phyloP scores from a whole-genome alignment of 64 coral and sea anemone genomes.

The Platygyra sinensis region DNA sequence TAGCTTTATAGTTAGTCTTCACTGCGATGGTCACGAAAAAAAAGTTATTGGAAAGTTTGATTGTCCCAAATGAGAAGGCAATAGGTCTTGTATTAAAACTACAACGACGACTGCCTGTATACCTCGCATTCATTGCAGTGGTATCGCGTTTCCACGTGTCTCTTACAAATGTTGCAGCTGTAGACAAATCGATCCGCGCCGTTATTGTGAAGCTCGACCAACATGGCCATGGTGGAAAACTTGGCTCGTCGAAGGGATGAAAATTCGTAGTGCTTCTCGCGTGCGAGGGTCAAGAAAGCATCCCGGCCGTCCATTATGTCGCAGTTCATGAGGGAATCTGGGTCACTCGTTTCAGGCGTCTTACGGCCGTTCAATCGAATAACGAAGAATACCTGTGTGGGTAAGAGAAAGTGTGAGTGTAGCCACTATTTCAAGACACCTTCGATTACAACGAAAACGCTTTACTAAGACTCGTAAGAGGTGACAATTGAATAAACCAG shows the following conservation, averaged over 20 bases:
- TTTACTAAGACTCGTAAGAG: too few species aligned
- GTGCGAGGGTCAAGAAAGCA: conserved; percentile 91
- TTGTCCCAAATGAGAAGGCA: too few species aligned
- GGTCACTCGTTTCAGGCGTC: conserved; percentile 88
- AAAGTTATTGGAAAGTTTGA: too few species aligned
- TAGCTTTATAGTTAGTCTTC: too few species aligned
- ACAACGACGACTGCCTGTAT: not conserved
- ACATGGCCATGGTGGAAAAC: conserved; percentile 96
- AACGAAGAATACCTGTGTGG: conserved; percentile 90
- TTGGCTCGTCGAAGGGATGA: conserved; percentile 85
- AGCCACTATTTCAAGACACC: too few species aligned
- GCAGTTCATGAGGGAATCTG: conserved; percentile 82
- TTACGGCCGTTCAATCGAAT: conserved; percentile 89
- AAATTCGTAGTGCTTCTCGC: conserved; percentile 97
- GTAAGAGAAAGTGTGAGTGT: not conserved
- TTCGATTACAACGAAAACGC: too few species aligned
- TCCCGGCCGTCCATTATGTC: conserved; percentile 98
- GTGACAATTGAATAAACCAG: too few species aligned
- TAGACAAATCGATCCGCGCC: conserved; percentile 99
- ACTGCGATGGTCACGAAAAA: too few species aligned
- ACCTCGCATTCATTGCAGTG: conserved; percentile 98
- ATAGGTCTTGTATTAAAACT: not conserved
- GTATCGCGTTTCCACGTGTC: conserved; percentile 94
- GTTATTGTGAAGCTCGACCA: conserved; percentile 92
- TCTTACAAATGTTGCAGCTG: conserved; percentile 88